Percentiles rank a stretch among this genome's conserved stretches.
Conservation (phyloP, 2,888 invertebrate species). For the Andrena trimmerana region DNA sequence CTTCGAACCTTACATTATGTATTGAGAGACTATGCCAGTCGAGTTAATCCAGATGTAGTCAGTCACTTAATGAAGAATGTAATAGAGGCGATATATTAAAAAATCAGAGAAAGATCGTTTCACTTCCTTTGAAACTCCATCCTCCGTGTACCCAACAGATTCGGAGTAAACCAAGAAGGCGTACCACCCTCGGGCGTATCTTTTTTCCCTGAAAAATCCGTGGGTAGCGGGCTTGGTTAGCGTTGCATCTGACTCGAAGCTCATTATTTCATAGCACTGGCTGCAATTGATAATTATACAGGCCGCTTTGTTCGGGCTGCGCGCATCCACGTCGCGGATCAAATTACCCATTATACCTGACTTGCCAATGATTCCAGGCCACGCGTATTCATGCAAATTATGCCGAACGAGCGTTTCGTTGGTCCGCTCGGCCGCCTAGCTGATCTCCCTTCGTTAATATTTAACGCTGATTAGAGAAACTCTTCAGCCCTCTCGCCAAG, state of each 20-base stretch:
- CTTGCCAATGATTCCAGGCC: constrained; percentile 66
- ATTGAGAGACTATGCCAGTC: too few species aligned
- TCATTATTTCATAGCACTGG: constrained; percentile 75
- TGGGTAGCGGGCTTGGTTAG: constrained; percentile 24
- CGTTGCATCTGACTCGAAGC: constrained; percentile 61
- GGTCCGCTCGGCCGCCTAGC: neutral
- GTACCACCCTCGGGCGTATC: neutral
- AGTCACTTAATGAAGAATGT: too few species aligned
- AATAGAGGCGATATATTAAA: too few species aligned
- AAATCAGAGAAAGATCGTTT: too few species aligned
- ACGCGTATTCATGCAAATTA: constrained; percentile 35
- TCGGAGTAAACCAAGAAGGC: neutral
- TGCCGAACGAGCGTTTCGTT: constrained; percentile 17
- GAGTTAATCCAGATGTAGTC: too few species aligned
- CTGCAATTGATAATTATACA: constrained; percentile 80
- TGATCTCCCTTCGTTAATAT: constrained; percentile 20
- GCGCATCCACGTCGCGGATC: constrained; percentile 74
- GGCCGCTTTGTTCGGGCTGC: constrained; percentile 55
- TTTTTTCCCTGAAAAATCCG: constrained; percentile 33
- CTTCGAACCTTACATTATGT: too few species aligned
- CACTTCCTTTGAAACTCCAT: neutral
- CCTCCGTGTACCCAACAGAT: neutral
- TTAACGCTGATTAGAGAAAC: neutral
- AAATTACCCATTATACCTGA: constrained; percentile 81
- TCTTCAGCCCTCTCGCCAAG: neutral